Conservation (phyloP, 2,888 invertebrate genomes). For the Drepana falcataria region DNA sequence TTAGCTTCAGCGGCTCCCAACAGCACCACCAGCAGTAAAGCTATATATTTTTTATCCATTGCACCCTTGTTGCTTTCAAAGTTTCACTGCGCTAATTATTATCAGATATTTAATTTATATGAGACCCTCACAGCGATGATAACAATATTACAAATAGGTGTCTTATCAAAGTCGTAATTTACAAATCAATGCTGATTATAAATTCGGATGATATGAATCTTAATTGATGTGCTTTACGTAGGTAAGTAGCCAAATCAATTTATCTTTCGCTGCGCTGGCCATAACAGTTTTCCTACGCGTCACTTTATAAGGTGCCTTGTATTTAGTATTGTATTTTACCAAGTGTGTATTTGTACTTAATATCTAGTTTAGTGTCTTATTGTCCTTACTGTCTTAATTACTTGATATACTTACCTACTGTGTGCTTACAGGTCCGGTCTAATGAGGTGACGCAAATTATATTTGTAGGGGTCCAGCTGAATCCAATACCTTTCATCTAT, state of each 20-base stretch:
- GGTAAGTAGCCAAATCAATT: constrained; percentile 6
- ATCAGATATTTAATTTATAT: constrained; percentile 16
- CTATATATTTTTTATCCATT: constrained; percentile 46
- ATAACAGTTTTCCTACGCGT: not conserved
- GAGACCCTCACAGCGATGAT: constrained; percentile 29
- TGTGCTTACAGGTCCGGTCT: too few relatives aligned
- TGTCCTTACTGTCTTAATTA: too few relatives aligned
- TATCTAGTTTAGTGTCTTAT: too few relatives aligned
- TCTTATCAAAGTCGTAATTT: constrained; percentile 26
- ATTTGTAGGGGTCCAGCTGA: too few relatives aligned
- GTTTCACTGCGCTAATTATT: constrained; percentile 18
- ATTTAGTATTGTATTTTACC: too few relatives aligned
- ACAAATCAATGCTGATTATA: constrained; percentile 40
- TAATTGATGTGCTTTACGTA: constrained; percentile 41
- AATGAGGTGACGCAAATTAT: too few relatives aligned
- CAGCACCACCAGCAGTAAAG: constrained; percentile 37
- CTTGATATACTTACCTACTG: too few relatives aligned
- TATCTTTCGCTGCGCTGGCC: not conserved
- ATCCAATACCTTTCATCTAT: too few relatives aligned
- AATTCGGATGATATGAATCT: constrained; percentile 32
- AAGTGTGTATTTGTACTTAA: too few relatives aligned
- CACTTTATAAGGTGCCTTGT: too few relatives aligned
- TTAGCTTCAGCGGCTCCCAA: constrained; percentile 49
- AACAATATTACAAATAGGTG: constrained; percentile 27
- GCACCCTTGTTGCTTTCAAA: constrained; percentile 16